Evolutionary conservation across 1,140 invertebrate species (phyloP).

Genomic region (Bilobella aurantiaca): DNA sequence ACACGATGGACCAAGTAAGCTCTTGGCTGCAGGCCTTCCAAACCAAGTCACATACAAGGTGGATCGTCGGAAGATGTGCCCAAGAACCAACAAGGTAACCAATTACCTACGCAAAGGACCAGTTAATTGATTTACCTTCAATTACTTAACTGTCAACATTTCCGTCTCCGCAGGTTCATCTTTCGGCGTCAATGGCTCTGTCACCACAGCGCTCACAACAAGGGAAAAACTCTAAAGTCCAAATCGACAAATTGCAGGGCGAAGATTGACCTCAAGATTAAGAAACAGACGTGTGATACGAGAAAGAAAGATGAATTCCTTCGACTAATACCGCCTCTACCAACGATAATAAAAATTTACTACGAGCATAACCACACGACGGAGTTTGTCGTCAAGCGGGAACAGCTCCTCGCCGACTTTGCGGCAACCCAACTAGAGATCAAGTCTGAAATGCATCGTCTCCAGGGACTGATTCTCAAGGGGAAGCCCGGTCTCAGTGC

Average conservation of each 20-base stretch:
- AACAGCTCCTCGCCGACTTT: neutral
- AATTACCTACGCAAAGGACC: neutral
- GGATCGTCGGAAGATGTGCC: neutral
- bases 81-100: neutral
- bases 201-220: neutral
- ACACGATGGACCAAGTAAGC: neutral
- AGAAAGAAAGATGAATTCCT: conserved; percentile 3
- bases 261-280: conserved; percentile 1
- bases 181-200: neutral
- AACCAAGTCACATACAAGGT: neutral
- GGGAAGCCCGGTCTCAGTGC: neutral
- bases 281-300: neutral
- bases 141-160: neutral
- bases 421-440: neutral
- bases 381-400: neutral
- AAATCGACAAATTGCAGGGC: neutral
- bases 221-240: neutral
- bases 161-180: neutral
- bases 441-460: neutral
- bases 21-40: neutral
- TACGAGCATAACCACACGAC: neutral
- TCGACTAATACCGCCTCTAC: neutral
- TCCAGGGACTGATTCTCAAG: neutral
- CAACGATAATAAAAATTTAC: neutral
- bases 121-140: neutral